Base-by-base conservation (phyloP, 2,797 vertebrate species). In the Gymnothorax reevesii region DNA sequence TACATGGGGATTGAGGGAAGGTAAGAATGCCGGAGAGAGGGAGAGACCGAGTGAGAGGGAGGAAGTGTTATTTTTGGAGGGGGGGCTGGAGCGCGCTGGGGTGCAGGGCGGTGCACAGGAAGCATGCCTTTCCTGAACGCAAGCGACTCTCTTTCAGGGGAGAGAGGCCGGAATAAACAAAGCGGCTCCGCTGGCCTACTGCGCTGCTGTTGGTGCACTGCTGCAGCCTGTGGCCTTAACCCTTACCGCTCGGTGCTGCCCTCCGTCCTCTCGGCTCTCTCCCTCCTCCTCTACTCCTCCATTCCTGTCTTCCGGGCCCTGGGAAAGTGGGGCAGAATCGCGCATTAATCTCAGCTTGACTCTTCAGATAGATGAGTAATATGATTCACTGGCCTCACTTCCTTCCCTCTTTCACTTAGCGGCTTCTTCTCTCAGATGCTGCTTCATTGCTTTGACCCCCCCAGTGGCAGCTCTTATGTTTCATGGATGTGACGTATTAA, bases 91-190 rank as follows among this genome's bases (percentile, higher is more conserved):
- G 33, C 33, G 33, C 92, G 92, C 92, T 93, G 91, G 91, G 92
- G 94, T 91, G 89, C 77, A 57, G 93, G 94, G 94, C 87, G 93
- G 91, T 90, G 91, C 91, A 89, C 93, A 95, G 95, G 96, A 96
- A 96, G 90, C 94, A 91, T 91, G 93, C 89, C 91, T 94, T 96
- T 96, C 96, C 96, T 96, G 89, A 91, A 91, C 90, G 89, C 84
- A 86, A 82, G 89, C 88, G 88, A 75, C 93, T 94, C 86, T 86
- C 94, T 93, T 91, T 90, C 90, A 42, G 83, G 90, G 92, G 92
- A 87, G 88, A 91, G 91, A 92, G 90, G 91, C 92, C 93, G 93
- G 93, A 95, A 95, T 95, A 96, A 95, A 96, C 95, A 95, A 93
- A 86, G 4, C 71, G 75, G 91, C 87, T 88, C 89, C 90, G 90